A percentile compares a stretch with the other conserved stretches of the same genome.
These are phyloP conservation scores for Drosophila eugracilis DNA, from an alignment of 1,140 invertebrate species.

Conservation along the genomic window DNA sequence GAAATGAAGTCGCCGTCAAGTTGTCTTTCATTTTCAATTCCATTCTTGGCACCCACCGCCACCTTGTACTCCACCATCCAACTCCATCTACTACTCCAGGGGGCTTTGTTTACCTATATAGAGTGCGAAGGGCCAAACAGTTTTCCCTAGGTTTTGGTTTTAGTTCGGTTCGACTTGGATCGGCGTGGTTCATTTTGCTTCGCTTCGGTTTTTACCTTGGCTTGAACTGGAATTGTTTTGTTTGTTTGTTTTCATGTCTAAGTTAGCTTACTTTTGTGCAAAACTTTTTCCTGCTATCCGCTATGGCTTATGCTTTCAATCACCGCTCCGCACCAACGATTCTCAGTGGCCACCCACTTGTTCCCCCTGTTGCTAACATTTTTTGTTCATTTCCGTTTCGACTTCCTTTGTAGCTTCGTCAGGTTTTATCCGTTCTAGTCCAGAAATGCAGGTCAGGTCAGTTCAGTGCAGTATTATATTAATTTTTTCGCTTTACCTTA, in stretches of 20 bases:
- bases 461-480: constrained; percentile 62
- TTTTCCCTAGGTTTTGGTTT: constrained; percentile 37
- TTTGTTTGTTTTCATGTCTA: constrained; percentile 72
- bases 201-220: constrained; percentile 40
- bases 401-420: constrained; percentile 55
- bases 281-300: constrained; percentile 52
- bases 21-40: constrained; percentile 75
- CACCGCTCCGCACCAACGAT: constrained; percentile 21
- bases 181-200: constrained; percentile 24
- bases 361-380: constrained; percentile 39
- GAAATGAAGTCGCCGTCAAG: constrained; percentile 77
- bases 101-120: constrained; percentile 62
- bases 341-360: neutral
- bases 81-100: neutral
- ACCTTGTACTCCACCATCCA: constrained; percentile 5
- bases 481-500: constrained; percentile 41
- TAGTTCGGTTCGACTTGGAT: constrained; percentile 13
- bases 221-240: constrained; percentile 48
- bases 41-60: constrained; percentile 41
- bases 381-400: constrained; percentile 70
- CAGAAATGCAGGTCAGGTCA: constrained; percentile 66
- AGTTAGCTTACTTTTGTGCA: constrained; percentile 67
- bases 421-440: constrained; percentile 41
- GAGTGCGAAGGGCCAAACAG: constrained; percentile 53
- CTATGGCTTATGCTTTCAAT: constrained; percentile 63